These are phyloP conservation scores for Branchellion lobata DNA, from an alignment of 2,888 invertebrate species.

Conservation along the genomic window DNA sequence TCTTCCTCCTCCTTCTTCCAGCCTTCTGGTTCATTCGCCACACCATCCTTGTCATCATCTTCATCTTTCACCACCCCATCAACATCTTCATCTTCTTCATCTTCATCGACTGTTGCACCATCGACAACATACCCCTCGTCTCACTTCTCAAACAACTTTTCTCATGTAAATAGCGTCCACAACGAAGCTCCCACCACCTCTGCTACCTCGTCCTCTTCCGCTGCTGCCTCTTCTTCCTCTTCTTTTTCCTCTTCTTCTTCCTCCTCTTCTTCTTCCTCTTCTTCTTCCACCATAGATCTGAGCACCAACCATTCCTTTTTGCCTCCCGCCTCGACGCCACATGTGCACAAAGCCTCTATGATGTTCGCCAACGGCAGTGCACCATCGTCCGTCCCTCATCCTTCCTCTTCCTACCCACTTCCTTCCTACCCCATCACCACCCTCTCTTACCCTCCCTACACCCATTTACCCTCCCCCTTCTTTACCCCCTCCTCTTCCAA, in stretches of 20 bases:
- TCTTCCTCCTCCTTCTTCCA: conserved; percentile 23
- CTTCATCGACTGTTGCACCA: not conserved
- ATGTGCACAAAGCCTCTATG: not conserved
- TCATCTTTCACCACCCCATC: not conserved
- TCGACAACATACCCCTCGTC: not conserved
- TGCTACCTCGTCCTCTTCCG: too few species aligned
- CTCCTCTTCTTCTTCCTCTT: not conserved
- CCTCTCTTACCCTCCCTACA: not conserved
- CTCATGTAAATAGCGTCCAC: not conserved
- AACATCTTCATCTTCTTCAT: not conserved
- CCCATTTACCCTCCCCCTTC: conserved; percentile 15
- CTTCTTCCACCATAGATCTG: not conserved
- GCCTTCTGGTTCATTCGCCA: conserved; percentile 5
- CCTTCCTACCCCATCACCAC: not conserved
- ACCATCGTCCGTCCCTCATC: not conserved
- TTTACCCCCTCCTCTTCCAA: not conserved
- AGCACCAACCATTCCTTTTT: not conserved
- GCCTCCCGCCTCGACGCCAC: too few species aligned
- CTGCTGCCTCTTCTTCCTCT: not conserved
- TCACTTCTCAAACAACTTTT: not conserved
- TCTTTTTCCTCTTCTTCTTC: not conserved
- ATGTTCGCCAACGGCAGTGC: not conserved
- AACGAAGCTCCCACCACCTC: too few species aligned
- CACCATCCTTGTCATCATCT: conserved; percentile 15
- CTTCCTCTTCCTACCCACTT: conserved; percentile 1